Base-by-base conservation (phyloP, 2,113 vertebrate genomes). In the Coptodon rendalli region DNA sequence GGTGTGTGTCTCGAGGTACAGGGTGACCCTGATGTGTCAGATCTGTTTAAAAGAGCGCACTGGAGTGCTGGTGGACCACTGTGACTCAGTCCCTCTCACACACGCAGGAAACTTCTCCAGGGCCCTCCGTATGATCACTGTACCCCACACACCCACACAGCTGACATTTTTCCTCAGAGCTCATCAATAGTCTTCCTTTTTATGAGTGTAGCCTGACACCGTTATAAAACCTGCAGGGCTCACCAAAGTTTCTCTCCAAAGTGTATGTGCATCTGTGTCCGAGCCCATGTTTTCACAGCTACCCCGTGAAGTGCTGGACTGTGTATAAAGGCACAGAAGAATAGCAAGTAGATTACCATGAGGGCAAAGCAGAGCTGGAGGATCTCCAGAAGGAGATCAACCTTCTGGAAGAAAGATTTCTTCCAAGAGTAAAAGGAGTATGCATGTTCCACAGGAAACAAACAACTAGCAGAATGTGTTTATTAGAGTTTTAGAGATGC, bases 11-110 rank as follows among this genome's bases (percentile, higher is more conserved):
- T 94, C 3, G 89, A 91, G 94, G 94, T 93, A 86, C 50, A 91
- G 52, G 79, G 66, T 93, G 94, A 95, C 95, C 95, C 94, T 80
- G 90, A 94, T 96, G 94, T 95, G 95, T 96, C 95, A 94, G 76
- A 87, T 93, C 86, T 80, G 83, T 76, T 96, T 94, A 96, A 82
- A 89, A 90, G 84, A 89, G 87, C 5, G 53, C 91, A 87, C 10
- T 27, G 12, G 43, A 88, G 50, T 88, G 84, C 90, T 86, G 90
- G 94, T 95, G 85, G 94, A 89, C 90, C 91, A 91, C 89, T 8
- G 6, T 95, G 92, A 95, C 90, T 85, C 91, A 85, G 27, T 78
- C 73, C 45, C 80, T 11, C 91, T 45, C 85, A 86, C 63, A 61
- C 38, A 16, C 2, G 24, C 48, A 81, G 29, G n/a, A 85, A 82